These are phyloP conservation scores for Pungitius pungitius DNA, from an alignment of 2,113 vertebrate genomes.

Conservation along the genomic window DNA sequence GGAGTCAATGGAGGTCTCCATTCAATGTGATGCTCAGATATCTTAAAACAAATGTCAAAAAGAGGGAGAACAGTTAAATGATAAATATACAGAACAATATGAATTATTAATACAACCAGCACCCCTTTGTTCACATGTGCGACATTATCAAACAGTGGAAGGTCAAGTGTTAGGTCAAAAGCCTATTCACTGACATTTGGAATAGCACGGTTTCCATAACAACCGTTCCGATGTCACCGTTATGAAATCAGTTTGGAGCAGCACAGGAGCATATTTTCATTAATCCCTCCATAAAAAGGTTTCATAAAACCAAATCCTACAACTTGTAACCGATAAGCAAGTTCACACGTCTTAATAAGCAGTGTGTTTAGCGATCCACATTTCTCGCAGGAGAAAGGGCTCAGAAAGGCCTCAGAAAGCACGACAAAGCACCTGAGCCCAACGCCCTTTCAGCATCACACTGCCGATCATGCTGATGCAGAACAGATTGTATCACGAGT, in stretches of 20 bases:
- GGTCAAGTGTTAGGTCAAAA: constrained; percentile 46
- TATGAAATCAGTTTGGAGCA: constrained; percentile 10
- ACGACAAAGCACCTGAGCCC: not conserved
- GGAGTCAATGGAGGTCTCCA: constrained; percentile 19
- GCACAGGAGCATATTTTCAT: constrained; percentile 12
- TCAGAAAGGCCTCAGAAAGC: not conserved
- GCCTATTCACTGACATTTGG: constrained; percentile 52
- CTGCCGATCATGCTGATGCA: not conserved
- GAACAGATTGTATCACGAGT: not conserved
- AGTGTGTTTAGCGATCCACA: not conserved
- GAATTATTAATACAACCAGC: constrained; percentile 3
- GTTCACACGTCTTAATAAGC: not conserved
- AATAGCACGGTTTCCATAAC: constrained; percentile 56
- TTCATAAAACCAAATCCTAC: constrained; percentile 16
- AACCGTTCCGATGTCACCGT: constrained; percentile 55
- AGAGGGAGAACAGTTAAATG: not conserved
- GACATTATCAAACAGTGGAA: constrained; percentile 25
- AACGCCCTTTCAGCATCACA: not conserved
- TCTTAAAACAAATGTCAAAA: constrained; percentile 3
- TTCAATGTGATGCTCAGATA: constrained; percentile 11
- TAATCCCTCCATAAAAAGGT: constrained; percentile 31
- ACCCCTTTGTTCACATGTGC: not conserved
- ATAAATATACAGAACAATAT: not conserved
- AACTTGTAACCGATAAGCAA: constrained; percentile 2
- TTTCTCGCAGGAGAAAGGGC: not conserved